phyloP scores from a whole-genome alignment of 2,113 vertebrate species.

The Loxodonta africana region DNA sequence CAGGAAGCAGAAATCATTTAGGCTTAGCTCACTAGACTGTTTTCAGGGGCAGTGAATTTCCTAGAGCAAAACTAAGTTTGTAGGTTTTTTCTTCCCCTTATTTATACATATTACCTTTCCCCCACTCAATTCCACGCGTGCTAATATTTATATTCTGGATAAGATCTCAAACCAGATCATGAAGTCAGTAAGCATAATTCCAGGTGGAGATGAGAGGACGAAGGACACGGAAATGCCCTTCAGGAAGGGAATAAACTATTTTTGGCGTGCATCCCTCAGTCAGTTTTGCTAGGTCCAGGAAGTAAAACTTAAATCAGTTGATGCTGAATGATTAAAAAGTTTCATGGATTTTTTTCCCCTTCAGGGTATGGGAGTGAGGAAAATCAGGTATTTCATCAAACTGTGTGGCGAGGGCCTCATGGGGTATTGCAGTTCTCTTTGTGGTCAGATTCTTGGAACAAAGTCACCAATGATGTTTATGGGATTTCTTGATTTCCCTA shows the following conservation, averaged over 20 bases:
- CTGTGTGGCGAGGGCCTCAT: neutral
- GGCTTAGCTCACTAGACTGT: neutral
- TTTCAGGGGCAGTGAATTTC: constrained; percentile 35
- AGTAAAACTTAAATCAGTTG: neutral
- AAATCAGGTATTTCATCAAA: neutral
- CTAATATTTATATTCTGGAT: neutral
- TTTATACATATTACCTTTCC: neutral
- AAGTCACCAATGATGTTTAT: neutral
- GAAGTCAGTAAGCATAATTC: neutral
- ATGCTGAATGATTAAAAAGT: constrained; percentile 10
- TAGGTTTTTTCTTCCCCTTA: neutral
- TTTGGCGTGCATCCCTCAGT: neutral
- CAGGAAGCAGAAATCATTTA: constrained; percentile 58
- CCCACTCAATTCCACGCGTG: neutral
- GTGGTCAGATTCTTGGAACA: neutral
- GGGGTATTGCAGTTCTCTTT: neutral
- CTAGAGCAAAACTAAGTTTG: neutral
- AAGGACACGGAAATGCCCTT: neutral
- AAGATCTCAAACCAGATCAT: neutral
- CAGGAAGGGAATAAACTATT: neutral
- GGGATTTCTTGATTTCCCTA: neutral
- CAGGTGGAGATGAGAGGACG: neutral
- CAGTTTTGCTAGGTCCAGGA: neutral
- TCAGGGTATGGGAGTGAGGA: neutral
- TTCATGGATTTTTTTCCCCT: neutral